Evolutionary conservation across 1,140 invertebrate species (phyloP).

Genomic region (Lepidurus apus): DNA sequence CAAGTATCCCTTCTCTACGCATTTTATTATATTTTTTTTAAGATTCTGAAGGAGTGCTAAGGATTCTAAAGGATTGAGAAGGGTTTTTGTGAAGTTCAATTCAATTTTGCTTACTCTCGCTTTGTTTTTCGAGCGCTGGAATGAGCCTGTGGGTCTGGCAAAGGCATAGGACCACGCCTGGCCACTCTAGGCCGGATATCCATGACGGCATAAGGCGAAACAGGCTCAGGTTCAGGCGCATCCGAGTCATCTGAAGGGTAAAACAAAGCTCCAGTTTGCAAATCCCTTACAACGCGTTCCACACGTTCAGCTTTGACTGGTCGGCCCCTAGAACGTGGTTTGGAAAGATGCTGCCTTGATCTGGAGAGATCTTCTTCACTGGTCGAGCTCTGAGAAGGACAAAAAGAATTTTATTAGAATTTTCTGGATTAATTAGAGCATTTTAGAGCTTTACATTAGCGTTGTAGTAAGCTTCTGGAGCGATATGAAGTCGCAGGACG

Average conservation of each 20-base stretch:
- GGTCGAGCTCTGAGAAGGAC: neutral
- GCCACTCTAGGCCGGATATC: neutral
- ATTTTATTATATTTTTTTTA: neutral
- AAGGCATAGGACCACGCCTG: conserved; percentile 5
- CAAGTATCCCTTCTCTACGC: neutral
- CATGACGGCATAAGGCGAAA: neutral
- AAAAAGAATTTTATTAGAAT: neutral
- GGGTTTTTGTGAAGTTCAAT: neutral
- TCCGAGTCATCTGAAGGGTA: neutral
- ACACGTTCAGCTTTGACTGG: neutral
- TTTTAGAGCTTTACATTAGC: conserved; percentile 48
- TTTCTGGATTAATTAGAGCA: neutral
- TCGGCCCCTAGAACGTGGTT: neutral
- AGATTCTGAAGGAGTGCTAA: too few species aligned
- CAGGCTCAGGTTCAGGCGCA: neutral
- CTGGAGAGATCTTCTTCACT: conserved; percentile 1
- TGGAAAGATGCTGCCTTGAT: neutral
- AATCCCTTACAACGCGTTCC: conserved; percentile 5
- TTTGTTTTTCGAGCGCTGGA: neutral
- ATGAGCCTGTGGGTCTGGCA: neutral
- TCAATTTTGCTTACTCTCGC: neutral
- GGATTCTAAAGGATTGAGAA: too few species aligned
- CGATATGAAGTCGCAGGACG: conserved; percentile 71
- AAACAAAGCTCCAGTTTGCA: neutral
- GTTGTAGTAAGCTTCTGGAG: conserved; percentile 65